A percentile compares a stretch with the other conserved stretches of the same genome.
Evolutionary conservation across 2,888 invertebrate genomes (phyloP).

Genomic region (Nephrotoma guestfalica): DNA sequence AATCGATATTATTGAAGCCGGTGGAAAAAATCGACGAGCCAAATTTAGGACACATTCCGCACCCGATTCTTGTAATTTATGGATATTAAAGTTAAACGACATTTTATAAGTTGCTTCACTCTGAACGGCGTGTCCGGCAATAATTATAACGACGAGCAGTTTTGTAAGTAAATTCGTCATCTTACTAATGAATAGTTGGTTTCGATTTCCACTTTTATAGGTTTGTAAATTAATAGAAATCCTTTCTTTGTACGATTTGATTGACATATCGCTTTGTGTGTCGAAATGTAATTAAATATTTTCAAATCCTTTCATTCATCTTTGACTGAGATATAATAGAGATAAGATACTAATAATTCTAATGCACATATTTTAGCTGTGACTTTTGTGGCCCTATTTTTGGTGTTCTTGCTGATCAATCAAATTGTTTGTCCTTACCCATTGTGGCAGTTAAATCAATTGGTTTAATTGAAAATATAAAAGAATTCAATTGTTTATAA

Average conservation of each 20-base stretch:
- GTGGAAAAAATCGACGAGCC: background rate
- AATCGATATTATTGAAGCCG: background rate
- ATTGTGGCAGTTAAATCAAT: too few species aligned
- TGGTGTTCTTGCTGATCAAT: too few species aligned
- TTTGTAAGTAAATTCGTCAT: background rate
- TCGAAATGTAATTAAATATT: background rate
- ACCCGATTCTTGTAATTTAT: constrained; percentile 4
- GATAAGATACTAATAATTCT: too few species aligned
- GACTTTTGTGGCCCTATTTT: too few species aligned
- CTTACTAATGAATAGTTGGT: background rate
- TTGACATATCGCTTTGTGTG: background rate
- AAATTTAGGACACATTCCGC: constrained; percentile 1
- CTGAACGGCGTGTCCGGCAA: background rate
- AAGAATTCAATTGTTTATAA: too few species aligned
- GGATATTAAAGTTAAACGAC: background rate
- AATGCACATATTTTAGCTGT: too few species aligned
- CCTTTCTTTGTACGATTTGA: background rate
- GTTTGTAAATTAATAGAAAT: background rate
- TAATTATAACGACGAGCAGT: background rate
- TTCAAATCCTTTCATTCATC: too few species aligned
- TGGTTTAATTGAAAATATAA: too few species aligned
- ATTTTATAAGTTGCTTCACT: background rate
- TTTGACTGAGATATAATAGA: too few species aligned
- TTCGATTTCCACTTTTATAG: background rate
- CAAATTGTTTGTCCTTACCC: too few species aligned